Evolutionary conservation across 2,888 invertebrate genomes (phyloP), one percentile per base, ranked within the genome.

Genomic region (Microctonus hyperodae): DNA sequence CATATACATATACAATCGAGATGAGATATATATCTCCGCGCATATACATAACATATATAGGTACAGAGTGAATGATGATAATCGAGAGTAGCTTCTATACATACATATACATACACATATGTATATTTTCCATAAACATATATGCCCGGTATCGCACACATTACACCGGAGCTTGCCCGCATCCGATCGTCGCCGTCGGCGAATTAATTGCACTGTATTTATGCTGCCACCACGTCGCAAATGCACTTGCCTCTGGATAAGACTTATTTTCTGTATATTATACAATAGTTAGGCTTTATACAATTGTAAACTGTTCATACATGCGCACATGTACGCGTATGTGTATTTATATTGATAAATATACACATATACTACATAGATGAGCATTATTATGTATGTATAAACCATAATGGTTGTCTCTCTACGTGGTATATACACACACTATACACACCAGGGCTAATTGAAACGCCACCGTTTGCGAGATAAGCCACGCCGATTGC

Each of bases 181-280:
- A 70, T 65, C 68, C 66, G 63, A 69, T 71, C 71, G 66, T 70
- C 70, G 62, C 44, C 70, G 73, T 72, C 72, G 74, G 71, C 71
- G 75, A 77, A 80, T 82, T 81, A 81, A 83, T 82, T 77, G 79
- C 80, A 78, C 74, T 74, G 77, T 77, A 82, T 82, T 81, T 81
- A 82, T 79, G 79, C 75, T 60, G 16, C 44, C 37, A 28, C 16
- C 48, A 60, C 44, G 20, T 48, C 20, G 48, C 59, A 60, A 60
- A 60, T 60, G 48, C n/a, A 58, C 37, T 58, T 58, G 58, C n/a
- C n/a, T n/a, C n/a, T 44, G 44, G 59, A 60, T 60, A 60, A 60
- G 59, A 60, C 48, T 28, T 28, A 31, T n/a, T 48, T 25, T 25
- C n/a, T 25, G 11, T 23, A 51, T 51, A 51, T 25, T 23, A 13